Conservation (phyloP, 2,888 invertebrate genomes). For the Galerucella nymphaeae region DNA sequence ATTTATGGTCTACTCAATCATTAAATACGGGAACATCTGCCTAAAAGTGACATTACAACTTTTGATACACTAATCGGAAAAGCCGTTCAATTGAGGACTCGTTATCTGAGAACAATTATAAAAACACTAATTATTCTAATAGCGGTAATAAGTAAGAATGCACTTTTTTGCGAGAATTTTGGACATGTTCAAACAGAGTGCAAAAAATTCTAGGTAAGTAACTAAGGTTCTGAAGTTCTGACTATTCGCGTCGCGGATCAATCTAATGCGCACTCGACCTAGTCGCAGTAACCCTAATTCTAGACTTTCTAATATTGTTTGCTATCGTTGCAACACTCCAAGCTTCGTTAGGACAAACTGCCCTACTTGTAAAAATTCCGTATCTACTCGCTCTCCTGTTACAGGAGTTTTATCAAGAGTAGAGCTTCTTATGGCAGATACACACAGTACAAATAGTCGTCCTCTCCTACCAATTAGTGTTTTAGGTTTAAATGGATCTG, state of each 20-base stretch:
- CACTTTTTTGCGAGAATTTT: conserved; percentile 18
- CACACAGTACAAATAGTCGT: conserved; percentile 8
- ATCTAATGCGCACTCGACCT: conserved; percentile 9
- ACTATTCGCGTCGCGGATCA: background rate
- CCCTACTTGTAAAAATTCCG: conserved; percentile 13
- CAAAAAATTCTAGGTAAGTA: conserved; percentile 15
- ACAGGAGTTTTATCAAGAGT: background rate
- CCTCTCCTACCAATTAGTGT: conserved; percentile 17
- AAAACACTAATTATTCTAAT: background rate
- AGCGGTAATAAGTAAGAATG: conserved; percentile 18
- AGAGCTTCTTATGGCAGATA: conserved; percentile 20
- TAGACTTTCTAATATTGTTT: conserved; percentile 17
- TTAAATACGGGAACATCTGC: conserved; percentile 18
- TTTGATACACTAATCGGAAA: conserved; percentile 23
- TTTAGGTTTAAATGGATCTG: conserved; percentile 27
- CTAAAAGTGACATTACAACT: conserved; percentile 12
- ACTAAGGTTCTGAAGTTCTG: background rate
- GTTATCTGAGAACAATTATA: conserved; percentile 4
- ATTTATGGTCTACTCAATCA: conserved; percentile 20
- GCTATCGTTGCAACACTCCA: conserved; percentile 28
- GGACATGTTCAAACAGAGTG: conserved; percentile 28
- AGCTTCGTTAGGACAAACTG: conserved; percentile 22
- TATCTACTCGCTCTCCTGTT: background rate
- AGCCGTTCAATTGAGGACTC: conserved; percentile 30
- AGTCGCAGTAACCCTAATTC: conserved; percentile 10